Conservation (phyloP, 1,140 invertebrate species). For the Aculops lycopersici region DNA sequence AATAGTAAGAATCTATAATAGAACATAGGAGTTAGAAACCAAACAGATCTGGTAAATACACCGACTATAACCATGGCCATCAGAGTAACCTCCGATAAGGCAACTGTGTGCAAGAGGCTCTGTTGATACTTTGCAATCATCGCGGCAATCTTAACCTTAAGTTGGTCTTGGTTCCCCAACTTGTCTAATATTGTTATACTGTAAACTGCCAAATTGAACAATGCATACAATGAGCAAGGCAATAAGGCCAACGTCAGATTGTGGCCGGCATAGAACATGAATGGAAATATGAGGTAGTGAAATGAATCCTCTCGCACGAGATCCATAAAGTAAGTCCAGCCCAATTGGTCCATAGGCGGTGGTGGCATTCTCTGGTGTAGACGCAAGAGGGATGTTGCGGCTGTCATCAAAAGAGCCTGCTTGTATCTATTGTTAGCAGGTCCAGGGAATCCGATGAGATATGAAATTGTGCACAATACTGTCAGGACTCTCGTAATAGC, state of each 20-base stretch:
- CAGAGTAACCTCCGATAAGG: constrained; percentile 7
- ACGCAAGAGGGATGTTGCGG: constrained; percentile 61
- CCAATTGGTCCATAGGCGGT: constrained; percentile 27
- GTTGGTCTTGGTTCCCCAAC: constrained; percentile 6
- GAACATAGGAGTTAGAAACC: constrained; percentile 43
- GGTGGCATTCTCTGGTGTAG: constrained; percentile 60
- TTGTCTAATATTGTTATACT: neutral
- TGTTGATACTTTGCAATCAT: constrained; percentile 4
- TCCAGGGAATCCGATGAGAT: constrained; percentile 17
- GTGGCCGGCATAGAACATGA: constrained; percentile 60
- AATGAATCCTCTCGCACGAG: constrained; percentile 68
- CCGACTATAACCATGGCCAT: constrained; percentile 7
- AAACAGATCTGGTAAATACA: constrained; percentile 1
- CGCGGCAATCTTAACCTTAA: neutral
- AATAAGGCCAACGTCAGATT: constrained; percentile 58
- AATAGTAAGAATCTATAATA: constrained; percentile 75
- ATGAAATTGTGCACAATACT: neutral
- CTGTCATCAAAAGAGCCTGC: constrained; percentile 58
- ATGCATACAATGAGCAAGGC: constrained; percentile 55
- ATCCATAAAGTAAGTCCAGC: constrained; percentile 36
- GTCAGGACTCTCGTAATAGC: neutral
- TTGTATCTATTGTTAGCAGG: constrained; percentile 46
- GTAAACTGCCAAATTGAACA: constrained; percentile 17
- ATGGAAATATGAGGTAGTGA: constrained; percentile 72
- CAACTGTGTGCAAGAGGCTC: constrained; percentile 6